Evolutionary conservation across 2,888 invertebrate genomes (phyloP), one percentile per base, ranked within the genome.

Genomic region (Epinotia ramella): DNA sequence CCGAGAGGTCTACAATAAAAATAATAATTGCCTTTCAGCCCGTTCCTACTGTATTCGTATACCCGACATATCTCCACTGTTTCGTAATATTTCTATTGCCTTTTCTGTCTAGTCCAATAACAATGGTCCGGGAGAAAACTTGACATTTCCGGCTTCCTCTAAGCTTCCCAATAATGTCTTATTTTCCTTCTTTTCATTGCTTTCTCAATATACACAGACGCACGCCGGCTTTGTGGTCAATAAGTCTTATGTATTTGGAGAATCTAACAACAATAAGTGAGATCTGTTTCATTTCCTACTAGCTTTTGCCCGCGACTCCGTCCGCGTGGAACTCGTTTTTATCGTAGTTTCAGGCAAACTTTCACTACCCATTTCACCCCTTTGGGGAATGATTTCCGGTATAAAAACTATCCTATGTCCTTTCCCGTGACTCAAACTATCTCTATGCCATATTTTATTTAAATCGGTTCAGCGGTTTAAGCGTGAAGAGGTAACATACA

Each of bases 71-170:
- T 49, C 24, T 24, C 0, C 65, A 46, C 16, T 18, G 4, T 40
- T 46, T 16, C 5, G 13, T 40, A 18, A 67, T 66, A 66, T 66
- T 33, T 66, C 2, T 67, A 40, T 56, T 46, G 6, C 66, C 16
- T n/a, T 44, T 33, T 53, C 18, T 56, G 12, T 28, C 11, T 67
- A 18, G 33, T 12, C 28, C 12, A 66, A 66, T n/a, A 56, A 67
- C 53, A 66, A 67, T 18, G 12, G 28, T 53, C 13, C 66, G 53
- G 33, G 56, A 57, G 60, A 60, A 57, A 57, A 57, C 20, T 40
- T 57, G 57, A 40, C 40, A 57, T 68, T 68, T 57, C 67, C 57
- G 57, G 67, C 67, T 66, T 67, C 56, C 56, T 0, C 20, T 68
- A 40, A 57, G 40, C 67, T 68, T 57, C 13, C 33, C 18, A 68